Evolutionary conservation across 2,888 invertebrate genomes (phyloP).

Genomic region (Dasypogon diadema): DNA sequence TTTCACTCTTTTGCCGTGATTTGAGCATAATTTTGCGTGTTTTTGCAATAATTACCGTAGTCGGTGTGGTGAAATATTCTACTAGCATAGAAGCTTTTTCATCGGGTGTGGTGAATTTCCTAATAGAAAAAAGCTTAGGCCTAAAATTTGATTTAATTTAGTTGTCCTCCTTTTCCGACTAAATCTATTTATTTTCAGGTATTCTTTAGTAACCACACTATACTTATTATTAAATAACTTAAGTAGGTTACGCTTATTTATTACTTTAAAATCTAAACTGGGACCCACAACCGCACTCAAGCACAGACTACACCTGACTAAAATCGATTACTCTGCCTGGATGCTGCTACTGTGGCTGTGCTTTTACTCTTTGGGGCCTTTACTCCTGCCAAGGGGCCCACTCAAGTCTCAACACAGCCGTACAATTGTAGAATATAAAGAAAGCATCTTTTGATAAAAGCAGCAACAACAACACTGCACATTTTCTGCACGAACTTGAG

Average conservation of each 20-base stretch:
- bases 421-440: background rate
- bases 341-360: constrained; percentile 42
- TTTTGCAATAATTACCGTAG: constrained; percentile 16
- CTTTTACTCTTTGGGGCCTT: constrained; percentile 35
- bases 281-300: constrained; percentile 64
- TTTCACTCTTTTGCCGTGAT: constrained; percentile 25
- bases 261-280: too few relatives aligned
- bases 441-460: background rate
- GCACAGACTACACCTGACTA: constrained; percentile 68
- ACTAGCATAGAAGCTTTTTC: constrained; percentile 18
- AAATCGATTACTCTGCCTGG: constrained; percentile 50
- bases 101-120: constrained; percentile 44
- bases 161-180: background rate
- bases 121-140: constrained; percentile 20
- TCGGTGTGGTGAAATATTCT: constrained; percentile 38
- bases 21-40: constrained; percentile 17
- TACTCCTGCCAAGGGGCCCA: background rate
- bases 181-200: background rate
- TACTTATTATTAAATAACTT: background rate
- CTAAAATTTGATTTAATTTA: constrained; percentile 21
- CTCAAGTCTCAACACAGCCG: background rate
- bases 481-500: background rate
- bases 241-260: too few relatives aligned
- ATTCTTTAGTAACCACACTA: background rate
- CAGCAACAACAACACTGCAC: background rate